phyloP scores from a whole-genome alignment of 1,140 invertebrate genomes.

The Drosophila tsacasi region DNA sequence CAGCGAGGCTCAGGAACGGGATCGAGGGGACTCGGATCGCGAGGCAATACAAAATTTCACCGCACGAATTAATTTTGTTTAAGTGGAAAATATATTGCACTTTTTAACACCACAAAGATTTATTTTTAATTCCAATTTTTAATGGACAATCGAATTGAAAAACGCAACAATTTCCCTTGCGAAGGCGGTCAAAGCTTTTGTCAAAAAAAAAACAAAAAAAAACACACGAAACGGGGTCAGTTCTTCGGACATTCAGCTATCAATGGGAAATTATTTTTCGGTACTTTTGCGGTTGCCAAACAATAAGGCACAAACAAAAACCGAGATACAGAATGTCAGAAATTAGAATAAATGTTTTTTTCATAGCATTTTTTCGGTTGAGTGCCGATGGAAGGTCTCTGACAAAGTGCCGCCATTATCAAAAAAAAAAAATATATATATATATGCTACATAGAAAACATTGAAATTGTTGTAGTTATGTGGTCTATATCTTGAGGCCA shows the following conservation, averaged over 20 bases:
- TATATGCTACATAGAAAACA: constrained; percentile 42
- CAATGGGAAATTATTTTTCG: constrained; percentile 49
- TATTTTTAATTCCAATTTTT: constrained; percentile 42
- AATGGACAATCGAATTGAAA: constrained; percentile 17
- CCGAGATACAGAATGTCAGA: constrained; percentile 58
- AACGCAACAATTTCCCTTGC: constrained; percentile 47
- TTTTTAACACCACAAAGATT: constrained; percentile 19
- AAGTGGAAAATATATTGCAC: constrained; percentile 18
- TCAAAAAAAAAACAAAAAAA: not conserved
- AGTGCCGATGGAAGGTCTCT: constrained; percentile 60
- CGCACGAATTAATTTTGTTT: constrained; percentile 17
- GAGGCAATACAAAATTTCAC: constrained; percentile 18
- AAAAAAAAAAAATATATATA: constrained; percentile 23
- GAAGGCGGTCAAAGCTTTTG: constrained; percentile 34
- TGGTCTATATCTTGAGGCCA: constrained; percentile 65
- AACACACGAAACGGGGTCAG: constrained; percentile 48
- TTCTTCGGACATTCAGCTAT: constrained; percentile 24
- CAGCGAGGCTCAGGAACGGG: constrained; percentile 2
- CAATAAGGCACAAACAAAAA: constrained; percentile 41
- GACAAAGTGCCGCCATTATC: constrained; percentile 71
- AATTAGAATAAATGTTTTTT: constrained; percentile 78
- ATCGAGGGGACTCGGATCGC: not conserved
- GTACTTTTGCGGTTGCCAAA: constrained; percentile 60
- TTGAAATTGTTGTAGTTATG: constrained; percentile 65
- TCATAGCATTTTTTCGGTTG: constrained; percentile 34